Percentiles rank a stretch among this genome's conserved stretches.
These are phyloP conservation scores for Physella acuta DNA, from an alignment of 1,140 invertebrate species.

Conservation along the genomic window DNA sequence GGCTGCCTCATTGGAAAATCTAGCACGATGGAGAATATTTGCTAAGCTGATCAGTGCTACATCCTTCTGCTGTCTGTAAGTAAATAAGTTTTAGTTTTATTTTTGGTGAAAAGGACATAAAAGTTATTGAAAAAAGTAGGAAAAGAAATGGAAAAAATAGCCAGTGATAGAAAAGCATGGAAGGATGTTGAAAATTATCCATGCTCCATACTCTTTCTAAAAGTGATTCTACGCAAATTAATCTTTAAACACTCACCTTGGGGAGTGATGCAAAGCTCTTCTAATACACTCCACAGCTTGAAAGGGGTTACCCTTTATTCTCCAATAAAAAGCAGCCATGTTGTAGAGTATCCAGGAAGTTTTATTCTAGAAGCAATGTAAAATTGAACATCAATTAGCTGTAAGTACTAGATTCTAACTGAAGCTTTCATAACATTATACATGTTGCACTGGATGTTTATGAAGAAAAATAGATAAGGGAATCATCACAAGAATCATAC, in stretches of 20 bases:
- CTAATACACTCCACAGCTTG: conserved; percentile 81
- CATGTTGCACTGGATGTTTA: neutral
- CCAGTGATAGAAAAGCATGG: neutral
- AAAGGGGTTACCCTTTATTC: conserved; percentile 75
- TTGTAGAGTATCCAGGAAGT: conserved; percentile 84
- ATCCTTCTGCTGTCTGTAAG: conserved; percentile 73
- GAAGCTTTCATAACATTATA: neutral
- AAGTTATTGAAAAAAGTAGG: too few species aligned
- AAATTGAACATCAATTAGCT: neutral
- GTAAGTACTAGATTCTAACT: too few species aligned
- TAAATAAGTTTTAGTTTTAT: too few species aligned
- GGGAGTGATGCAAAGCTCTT: conserved; percentile 75
- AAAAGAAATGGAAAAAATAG: neutral
- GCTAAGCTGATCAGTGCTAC: conserved; percentile 79
- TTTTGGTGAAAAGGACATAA: too few species aligned
- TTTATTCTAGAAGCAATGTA: conserved; percentile 63
- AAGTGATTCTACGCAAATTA: too few species aligned
- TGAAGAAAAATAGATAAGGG: too few species aligned
- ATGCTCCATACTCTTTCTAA: too few species aligned
- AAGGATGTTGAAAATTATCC: neutral
- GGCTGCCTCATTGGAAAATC: conserved; percentile 75
- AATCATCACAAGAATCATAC: too few species aligned
- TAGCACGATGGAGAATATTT: conserved; percentile 77
- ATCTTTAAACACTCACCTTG: conserved; percentile 73
- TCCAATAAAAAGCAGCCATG: conserved; percentile 82